Evolutionary conservation across 2,888 invertebrate species (phyloP), one percentile per base, ranked within the genome.

Genomic region (Athetis lepigone): DNA sequence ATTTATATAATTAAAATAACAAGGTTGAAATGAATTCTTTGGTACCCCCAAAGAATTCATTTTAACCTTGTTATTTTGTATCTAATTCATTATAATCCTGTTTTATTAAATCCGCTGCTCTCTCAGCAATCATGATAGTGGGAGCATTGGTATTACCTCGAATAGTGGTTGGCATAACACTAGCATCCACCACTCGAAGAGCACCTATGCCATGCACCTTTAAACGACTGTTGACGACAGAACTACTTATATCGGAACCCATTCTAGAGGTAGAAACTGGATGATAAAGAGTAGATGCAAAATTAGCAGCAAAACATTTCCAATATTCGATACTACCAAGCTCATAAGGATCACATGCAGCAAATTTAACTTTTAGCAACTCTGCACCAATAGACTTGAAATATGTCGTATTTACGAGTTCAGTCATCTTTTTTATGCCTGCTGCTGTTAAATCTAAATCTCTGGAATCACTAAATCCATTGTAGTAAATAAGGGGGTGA

Each of bases 71-170:
- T n/a, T n/a, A n/a, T n/a, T n/a, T n/a, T n/a, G n/a, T n/a, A n/a
- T n/a, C n/a, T n/a, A n/a, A n/a, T n/a, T n/a, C 56, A 25, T 52
- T 18, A 54, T 75, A 68, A 50, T 82, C 80, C 50, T 77, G 68
- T 42, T 82, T 82, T 11, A 82, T 70, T 23, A 82, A 19, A 54
- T 82, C 80, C 0, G 79, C 67, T 16, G 68, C 80, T 68, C 80
- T 77, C 27, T 97, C 97, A 0, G 96, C 97, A 45, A 97, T 97
- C 97, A 97, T 97, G 13, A 97, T 96, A 0, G 95, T 95, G 0
- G 97, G 96, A 0, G 97, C 97, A 83, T 97, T 97, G 0, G 97
- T 97, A 85, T 97, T 97, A 0, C 96, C 97, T 72, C 97, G 97
- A 0, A 97, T 94, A 45, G 97, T 96, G 2, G 86, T 92, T 0